Evolutionary conservation across 2,888 invertebrate species (phyloP).

Genomic region (Ichneumoninae sp.): DNA sequence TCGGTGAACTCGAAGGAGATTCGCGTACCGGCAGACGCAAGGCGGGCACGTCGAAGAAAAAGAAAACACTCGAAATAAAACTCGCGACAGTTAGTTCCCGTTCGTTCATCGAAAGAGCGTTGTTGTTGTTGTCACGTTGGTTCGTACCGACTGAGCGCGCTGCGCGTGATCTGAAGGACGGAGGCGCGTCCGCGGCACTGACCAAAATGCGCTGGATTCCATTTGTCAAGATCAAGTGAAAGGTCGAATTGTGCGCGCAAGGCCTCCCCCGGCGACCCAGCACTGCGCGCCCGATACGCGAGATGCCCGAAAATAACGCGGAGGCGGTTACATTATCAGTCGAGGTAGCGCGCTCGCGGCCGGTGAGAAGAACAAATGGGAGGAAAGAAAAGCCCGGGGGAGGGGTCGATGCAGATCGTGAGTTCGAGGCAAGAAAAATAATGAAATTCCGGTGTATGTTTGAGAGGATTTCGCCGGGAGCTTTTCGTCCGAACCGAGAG

Average conservation of each 20-base stretch:
- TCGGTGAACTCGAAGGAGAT: slow-evolving; percentile 6
- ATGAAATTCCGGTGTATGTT: not conserved
- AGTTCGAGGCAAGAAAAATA: slow-evolving; percentile 8
- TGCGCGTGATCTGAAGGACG: not conserved
- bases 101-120: not conserved
- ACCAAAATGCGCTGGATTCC: slow-evolving; percentile 57
- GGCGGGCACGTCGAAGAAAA: not conserved
- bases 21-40: not conserved
- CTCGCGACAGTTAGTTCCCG: not conserved
- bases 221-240: slow-evolving; percentile 74
- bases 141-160: not conserved
- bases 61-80: not conserved
- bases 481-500: not conserved
- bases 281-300: slow-evolving; percentile 29
- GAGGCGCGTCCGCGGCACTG: slow-evolving; percentile 39
- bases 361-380: not conserved
- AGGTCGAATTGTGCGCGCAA: slow-evolving; percentile 69
- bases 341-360: not conserved
- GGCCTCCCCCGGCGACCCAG: slow-evolving; percentile 54
- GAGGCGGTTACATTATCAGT: slow-evolving; percentile 35
- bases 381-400: not conserved
- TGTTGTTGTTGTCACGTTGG: slow-evolving; percentile 6
- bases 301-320: slow-evolving; percentile 66
- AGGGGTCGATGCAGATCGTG: not conserved
- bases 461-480: not conserved